phyloP scores from a whole-genome alignment of 2,888 invertebrate species.

The Volucella inanis region DNA sequence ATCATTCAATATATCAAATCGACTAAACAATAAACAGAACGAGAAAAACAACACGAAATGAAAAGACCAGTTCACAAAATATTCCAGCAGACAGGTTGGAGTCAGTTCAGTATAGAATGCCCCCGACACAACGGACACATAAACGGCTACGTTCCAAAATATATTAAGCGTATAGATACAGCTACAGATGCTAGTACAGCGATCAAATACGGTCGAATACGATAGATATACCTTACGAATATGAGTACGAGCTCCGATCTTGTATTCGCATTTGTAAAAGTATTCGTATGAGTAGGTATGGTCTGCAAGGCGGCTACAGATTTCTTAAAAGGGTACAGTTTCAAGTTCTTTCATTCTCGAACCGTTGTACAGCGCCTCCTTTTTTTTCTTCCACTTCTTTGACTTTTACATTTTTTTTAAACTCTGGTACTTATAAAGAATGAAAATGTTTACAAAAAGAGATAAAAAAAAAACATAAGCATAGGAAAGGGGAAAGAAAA shows the following conservation, averaged over 20 bases:
- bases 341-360: constrained; percentile 72
- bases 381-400: constrained; percentile 60
- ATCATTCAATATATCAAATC: constrained; percentile 56
- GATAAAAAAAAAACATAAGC: constrained; percentile 5
- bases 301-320: constrained; percentile 55
- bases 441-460: constrained; percentile 68
- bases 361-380: constrained; percentile 65
- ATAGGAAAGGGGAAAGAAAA: constrained; percentile 34
- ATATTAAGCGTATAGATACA: constrained; percentile 17
- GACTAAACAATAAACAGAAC: constrained; percentile 43
- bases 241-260: too few relatives aligned
- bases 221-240: constrained; percentile 20
- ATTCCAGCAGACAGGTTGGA: constrained; percentile 72
- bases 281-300: constrained; percentile 6
- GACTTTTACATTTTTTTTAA: constrained; percentile 55
- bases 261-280: too few relatives aligned
- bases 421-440: constrained; percentile 59
- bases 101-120: constrained; percentile 61
- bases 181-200: constrained; percentile 15
- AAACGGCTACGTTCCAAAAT: constrained; percentile 4
- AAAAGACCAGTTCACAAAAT: constrained; percentile 54
- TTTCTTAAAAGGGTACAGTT: constrained; percentile 75
- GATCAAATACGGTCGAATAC: constrained; percentile 38
- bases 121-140: constrained; percentile 5
- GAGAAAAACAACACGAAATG: constrained; percentile 20